Evolutionary conservation across 2,797 vertebrate genomes (phyloP), one percentile per base, ranked within the genome.

Genomic region (Channallabes apus): DNA sequence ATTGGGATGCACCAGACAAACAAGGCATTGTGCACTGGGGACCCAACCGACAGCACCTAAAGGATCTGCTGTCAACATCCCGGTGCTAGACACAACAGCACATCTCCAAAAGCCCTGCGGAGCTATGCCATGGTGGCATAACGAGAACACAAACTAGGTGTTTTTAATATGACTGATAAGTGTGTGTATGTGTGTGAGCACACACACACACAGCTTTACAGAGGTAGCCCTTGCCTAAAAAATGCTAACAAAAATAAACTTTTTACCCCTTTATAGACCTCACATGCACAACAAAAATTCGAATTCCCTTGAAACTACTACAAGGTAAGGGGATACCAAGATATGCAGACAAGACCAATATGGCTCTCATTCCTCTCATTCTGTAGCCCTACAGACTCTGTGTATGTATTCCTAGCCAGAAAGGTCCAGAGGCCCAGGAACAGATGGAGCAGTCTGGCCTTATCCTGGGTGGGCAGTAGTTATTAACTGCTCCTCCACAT

Each of bases 381-480:
- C 78, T 85, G 81, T 76, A 69, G 80, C 71, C n/a, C 35, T 72
- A 35, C 71, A 82, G 61, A 22, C 67, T 67, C 59, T 85, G 81
- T 82, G 62, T 67, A 67, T 54, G 61, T 58, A 75, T 83, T 73
- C 62, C 68, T 15, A 64, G 18, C 76, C 35, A 80, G 76, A 35
- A 61, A 80, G 81, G 80, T 87, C 68, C 62, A 59, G 65, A 79
- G 86, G 41, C 71, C 72, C 51, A 65, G 69, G 41, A 86, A 85
- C 88, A 91, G 89, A 90, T 91, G 88, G 84, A 82, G 77, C 62
- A 51, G 62, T 71, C 84, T 86, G 83, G 80, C 59, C 86, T 64
- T 86, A 78, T 85, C 83, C 72, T 89, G 86, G 89, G 85, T 89
- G 88, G 87, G 88, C 83, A 89, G 46, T 54, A 77, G 78, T 56